Percentiles rank a stretch among this genome's conserved stretches.
Conservation (phyloP, 1,140 invertebrate genomes). For the Muscidifurax raptorellus region DNA sequence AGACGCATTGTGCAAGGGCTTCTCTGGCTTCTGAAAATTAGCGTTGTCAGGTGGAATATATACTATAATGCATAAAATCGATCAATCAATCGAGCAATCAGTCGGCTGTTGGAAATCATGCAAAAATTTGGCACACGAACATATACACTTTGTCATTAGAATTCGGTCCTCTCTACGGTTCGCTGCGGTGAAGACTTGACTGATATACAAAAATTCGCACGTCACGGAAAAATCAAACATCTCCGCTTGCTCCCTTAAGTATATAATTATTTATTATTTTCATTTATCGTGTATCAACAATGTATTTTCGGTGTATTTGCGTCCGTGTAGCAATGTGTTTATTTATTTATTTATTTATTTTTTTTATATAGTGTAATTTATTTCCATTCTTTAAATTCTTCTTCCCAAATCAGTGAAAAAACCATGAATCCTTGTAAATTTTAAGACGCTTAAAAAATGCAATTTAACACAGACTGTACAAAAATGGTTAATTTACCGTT, state of each 20-base stretch:
- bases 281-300: slow-evolving; percentile 46
- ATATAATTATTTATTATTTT: slow-evolving; percentile 38
- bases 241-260: slow-evolving; percentile 34
- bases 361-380: slow-evolving; percentile 23
- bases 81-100: slow-evolving; percentile 3
- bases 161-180: not conserved
- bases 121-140: slow-evolving; percentile 23
- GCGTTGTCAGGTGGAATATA: not conserved
- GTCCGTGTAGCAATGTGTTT: slow-evolving; percentile 8
- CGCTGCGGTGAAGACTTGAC: slow-evolving; percentile 18
- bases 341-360: slow-evolving; percentile 29
- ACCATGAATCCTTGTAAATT: slow-evolving; percentile 17
- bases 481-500: slow-evolving; percentile 37
- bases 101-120: slow-evolving; percentile 30
- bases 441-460: slow-evolving; percentile 31
- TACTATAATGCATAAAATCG: slow-evolving; percentile 2
- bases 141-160: slow-evolving; percentile 19
- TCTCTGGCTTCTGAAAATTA: not conserved
- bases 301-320: slow-evolving; percentile 23
- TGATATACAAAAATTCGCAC: slow-evolving; percentile 18
- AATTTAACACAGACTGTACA: slow-evolving; percentile 38
- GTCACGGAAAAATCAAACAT: slow-evolving; percentile 36
- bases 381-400: slow-evolving; percentile 22
- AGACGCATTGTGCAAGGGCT: not conserved
- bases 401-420: slow-evolving; percentile 46